A percentile compares a stretch with the other conserved stretches of the same genome.
Conservation (phyloP, 2,888 invertebrate genomes). For the Drosophila diplacantha region DNA sequence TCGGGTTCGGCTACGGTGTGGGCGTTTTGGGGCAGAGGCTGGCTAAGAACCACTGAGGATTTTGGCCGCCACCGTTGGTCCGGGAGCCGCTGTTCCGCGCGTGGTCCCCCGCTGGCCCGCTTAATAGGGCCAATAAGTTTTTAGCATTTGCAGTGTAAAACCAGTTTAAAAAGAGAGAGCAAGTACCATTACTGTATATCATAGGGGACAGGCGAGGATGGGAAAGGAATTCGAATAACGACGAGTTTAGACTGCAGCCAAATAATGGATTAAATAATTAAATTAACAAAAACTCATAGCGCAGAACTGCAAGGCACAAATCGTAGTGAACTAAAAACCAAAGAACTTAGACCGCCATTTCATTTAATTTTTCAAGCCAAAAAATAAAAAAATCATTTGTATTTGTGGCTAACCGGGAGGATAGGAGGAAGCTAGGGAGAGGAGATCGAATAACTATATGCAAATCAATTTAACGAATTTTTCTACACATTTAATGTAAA, state of each 20-base stretch:
- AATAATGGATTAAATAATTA: constrained; percentile 44
- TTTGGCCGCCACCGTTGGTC: constrained; percentile 8
- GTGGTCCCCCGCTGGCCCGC: constrained; percentile 6
- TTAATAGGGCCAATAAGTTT: constrained; percentile 46
- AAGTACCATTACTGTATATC: constrained; percentile 45
- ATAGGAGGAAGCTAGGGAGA: constrained; percentile 11
- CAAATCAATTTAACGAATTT: constrained; percentile 73
- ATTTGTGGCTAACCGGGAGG: constrained; percentile 54
- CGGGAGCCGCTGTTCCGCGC: constrained; percentile 12
- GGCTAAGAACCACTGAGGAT: constrained; percentile 17
- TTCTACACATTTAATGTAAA: constrained; percentile 72
- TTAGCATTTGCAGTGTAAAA: constrained; percentile 71
- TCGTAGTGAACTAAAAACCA: constrained; percentile 49
- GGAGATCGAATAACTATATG: constrained; percentile 50
- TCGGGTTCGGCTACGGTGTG: not conserved
- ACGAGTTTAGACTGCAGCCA: constrained; percentile 69
- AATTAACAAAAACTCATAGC: constrained; percentile 26
- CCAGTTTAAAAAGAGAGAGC: constrained; percentile 35
- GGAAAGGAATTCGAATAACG: constrained; percentile 52
- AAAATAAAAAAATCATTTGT: constrained; percentile 30
- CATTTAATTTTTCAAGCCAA: constrained; percentile 54
- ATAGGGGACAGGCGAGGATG: constrained; percentile 37
- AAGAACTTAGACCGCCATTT: constrained; percentile 34
- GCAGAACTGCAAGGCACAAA: constrained; percentile 66
- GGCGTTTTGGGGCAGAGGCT: constrained; percentile 2